Conservation (phyloP, 2,888 invertebrate species). For the Ectobius pallidus region DNA sequence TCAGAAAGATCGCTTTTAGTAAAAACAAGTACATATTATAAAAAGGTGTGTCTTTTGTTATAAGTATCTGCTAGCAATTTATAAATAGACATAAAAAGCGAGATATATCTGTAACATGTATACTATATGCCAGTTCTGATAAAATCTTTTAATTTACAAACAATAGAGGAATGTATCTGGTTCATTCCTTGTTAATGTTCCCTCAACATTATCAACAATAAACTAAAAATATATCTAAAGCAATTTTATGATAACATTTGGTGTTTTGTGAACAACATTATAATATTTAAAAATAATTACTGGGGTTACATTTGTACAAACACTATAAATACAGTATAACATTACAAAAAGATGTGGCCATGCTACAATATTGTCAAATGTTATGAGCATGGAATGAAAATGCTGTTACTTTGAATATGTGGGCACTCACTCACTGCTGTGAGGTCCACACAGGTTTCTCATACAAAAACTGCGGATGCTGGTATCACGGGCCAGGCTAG, state of each 20-base stretch:
- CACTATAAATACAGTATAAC: neutral
- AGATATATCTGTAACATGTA: neutral
- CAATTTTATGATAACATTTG: conserved; percentile 18
- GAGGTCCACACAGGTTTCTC: neutral
- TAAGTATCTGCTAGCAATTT: neutral
- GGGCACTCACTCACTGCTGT: neutral
- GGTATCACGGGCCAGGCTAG: neutral
- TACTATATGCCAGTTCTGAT: neutral
- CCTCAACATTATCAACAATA: neutral
- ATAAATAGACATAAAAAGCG: neutral
- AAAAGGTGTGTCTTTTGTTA: neutral
- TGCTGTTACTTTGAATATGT: neutral
- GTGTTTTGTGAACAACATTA: conserved; percentile 23
- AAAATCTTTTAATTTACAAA: neutral
- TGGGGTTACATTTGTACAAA: conserved; percentile 23
- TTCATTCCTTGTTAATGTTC: neutral
- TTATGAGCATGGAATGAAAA: conserved; percentile 14
- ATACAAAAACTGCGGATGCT: neutral
- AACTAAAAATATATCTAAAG: conserved; percentile 25
- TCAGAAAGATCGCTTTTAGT: too few relatives aligned
- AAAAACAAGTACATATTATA: too few relatives aligned
- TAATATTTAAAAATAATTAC: conserved; percentile 19
- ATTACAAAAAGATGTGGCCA: conserved; percentile 2
- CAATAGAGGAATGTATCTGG: neutral
- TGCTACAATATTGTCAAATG: conserved; percentile 8